Base-by-base conservation (phyloP, 2,888 invertebrate species). In the Cancer borealis region DNA sequence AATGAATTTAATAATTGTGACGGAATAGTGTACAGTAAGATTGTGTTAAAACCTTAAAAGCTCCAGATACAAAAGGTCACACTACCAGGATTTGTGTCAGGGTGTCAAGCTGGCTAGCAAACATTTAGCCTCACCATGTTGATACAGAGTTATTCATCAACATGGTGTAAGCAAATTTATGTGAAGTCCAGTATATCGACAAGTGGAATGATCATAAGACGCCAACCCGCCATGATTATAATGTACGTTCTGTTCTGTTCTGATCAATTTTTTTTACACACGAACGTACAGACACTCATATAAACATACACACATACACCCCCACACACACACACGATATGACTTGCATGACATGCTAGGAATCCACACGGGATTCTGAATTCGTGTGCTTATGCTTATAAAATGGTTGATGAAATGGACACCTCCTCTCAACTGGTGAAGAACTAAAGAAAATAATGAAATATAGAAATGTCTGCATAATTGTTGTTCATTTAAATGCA, bases 271-370 rank as follows among this genome's bases (percentile, higher is more conserved):
- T 60, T 21, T 49, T 49, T 14, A 54, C 54, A 54, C 87, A 87
- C 87, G n/a, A 14, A 87, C 87, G n/a, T n/a, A 87, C 87, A 87
- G 12, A 87, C 87, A 87, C 30, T 21, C 87, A 87, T n/a, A 6
- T n/a, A 87, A 14, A 45, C 87, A 87, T n/a, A 87, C 87, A 87
- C 87, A 87, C 30, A 87, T 26, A 87, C 39, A 87, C 87, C 21
- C 87, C 12, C 87, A 87, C 60, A 21, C 60, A 60, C 60, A 17
- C 60, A 60, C 60, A 60, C 60, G 21, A 21, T 21, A 4, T 21
- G 60, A 17, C 21, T 60, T 60, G 21, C 60, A 21, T 21, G 60
- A 60, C 60, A 60, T 60, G 21, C 17, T 21, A 39, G 39, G 39
- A 39, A 39, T 60, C 3, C 21, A 60, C 21, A 5, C 3, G 21